A percentile compares a stretch with the other conserved stretches of the same genome.
Evolutionary conservation across 64 coral and sea anemone genomes (phyloP).

Genomic region (Astreopora myriophthalma): DNA sequence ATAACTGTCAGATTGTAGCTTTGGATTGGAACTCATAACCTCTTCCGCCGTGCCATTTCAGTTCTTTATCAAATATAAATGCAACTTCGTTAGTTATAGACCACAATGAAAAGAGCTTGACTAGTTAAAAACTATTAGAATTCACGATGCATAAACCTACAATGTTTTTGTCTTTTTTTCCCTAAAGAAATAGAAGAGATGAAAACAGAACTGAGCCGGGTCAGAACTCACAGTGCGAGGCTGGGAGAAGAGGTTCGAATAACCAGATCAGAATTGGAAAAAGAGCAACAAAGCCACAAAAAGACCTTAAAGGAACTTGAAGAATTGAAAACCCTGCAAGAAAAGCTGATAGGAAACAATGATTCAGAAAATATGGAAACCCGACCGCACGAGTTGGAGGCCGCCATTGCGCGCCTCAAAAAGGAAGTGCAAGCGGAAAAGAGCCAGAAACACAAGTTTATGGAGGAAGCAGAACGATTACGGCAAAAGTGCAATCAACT

Average conservation of each 20-base stretch:
- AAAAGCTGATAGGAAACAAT: background rate
- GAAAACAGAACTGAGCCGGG: slow-evolving; percentile 39
- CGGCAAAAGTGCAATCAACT: background rate
- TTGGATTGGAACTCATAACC: too few relatives aligned
- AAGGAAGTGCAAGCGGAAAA: background rate
- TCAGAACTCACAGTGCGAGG: slow-evolving; percentile 22
- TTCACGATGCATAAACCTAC: background rate
- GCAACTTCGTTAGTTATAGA: too few relatives aligned
- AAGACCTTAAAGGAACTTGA: slow-evolving; percentile 43
- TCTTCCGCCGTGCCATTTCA: too few relatives aligned
- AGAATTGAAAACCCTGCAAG: slow-evolving; percentile 32
- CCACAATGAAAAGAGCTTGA: background rate
- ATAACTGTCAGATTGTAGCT: too few relatives aligned
- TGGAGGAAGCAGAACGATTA: background rate
- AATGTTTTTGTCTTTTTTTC: background rate
- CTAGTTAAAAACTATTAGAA: background rate
- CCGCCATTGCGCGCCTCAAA: background rate
- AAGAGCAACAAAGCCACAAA: background rate
- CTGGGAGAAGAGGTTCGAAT: slow-evolving; percentile 23
- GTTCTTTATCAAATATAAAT: too few relatives aligned
- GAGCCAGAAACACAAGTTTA: background rate
- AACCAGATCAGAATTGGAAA: background rate
- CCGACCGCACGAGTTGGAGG: background rate
- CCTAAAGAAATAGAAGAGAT: slow-evolving; percentile 69
- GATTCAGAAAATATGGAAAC: background rate